Conservation (phyloP, 2,113 vertebrate species). For the Gopherus evgoodei region DNA sequence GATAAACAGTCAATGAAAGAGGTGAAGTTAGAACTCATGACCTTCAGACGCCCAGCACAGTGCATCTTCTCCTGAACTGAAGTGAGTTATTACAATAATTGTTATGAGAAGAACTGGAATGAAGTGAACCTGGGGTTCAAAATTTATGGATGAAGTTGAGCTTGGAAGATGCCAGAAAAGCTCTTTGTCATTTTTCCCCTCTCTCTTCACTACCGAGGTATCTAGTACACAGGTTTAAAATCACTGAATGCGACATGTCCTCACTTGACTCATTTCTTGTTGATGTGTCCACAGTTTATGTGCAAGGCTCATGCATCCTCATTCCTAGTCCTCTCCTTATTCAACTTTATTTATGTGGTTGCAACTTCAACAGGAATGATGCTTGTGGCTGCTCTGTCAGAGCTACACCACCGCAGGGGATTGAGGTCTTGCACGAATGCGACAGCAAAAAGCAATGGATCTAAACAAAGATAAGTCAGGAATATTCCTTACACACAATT, state of each 20-base stretch:
- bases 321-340: neutral
- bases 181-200: neutral
- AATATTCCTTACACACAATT: neutral
- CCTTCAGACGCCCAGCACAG: accelerated
- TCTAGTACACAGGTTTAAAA: neutral
- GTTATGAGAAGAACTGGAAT: accelerated
- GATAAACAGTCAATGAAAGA: accelerated
- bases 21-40: neutral
- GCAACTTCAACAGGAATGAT: neutral
- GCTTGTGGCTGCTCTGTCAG: neutral
- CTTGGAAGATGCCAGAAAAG: neutral
- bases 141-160: neutral
- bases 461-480: neutral
- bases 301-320: neutral
- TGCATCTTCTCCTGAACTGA: neutral
- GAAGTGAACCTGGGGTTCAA: accelerated
- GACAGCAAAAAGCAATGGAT: neutral
- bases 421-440: neutral
- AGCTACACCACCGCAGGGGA: neutral
- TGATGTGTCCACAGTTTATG: neutral
- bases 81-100: neutral
- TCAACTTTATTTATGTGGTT: neutral
- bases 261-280: neutral
- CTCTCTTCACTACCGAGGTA: neutral
- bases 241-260: neutral